phyloP scores from a whole-genome alignment of 2,797 vertebrate species.

The Eulemur rubriventer region DNA sequence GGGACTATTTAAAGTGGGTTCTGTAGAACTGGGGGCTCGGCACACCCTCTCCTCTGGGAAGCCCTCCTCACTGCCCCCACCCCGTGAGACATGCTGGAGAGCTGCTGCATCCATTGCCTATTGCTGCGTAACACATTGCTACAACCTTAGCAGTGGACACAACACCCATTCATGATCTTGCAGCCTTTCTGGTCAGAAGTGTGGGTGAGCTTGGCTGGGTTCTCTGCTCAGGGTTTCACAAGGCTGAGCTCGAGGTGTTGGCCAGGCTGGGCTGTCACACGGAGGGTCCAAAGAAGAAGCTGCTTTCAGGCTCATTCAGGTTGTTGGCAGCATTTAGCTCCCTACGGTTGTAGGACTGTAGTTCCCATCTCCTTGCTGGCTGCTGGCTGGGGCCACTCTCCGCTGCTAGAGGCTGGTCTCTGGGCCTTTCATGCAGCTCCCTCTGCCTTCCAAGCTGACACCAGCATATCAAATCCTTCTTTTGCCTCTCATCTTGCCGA shows the following conservation, averaged over 20 bases:
- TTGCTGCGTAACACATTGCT: not conserved
- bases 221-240: not conserved
- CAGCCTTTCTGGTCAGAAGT: not conserved
- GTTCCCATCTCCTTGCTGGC: not conserved
- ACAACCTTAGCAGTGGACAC: not conserved
- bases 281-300: not conserved
- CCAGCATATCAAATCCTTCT: accelerated
- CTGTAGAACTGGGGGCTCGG: not conserved
- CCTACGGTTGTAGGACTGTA: not conserved
- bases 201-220: not conserved
- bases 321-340: not conserved
- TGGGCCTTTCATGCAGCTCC: not conserved
- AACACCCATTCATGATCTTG: not conserved
- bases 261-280: not conserved
- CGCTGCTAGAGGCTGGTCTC: not conserved
- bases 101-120: not conserved
- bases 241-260: not conserved
- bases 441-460: not conserved
- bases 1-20: not conserved
- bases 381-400: not conserved
- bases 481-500: not conserved
- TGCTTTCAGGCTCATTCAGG: not conserved
- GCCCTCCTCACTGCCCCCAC: too few species aligned
- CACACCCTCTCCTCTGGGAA: not conserved
- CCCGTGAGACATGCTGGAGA: not conserved